These are phyloP conservation scores for Cyanistes caeruleus DNA, from an alignment of 2,113 vertebrate species.

Conservation along the genomic window DNA sequence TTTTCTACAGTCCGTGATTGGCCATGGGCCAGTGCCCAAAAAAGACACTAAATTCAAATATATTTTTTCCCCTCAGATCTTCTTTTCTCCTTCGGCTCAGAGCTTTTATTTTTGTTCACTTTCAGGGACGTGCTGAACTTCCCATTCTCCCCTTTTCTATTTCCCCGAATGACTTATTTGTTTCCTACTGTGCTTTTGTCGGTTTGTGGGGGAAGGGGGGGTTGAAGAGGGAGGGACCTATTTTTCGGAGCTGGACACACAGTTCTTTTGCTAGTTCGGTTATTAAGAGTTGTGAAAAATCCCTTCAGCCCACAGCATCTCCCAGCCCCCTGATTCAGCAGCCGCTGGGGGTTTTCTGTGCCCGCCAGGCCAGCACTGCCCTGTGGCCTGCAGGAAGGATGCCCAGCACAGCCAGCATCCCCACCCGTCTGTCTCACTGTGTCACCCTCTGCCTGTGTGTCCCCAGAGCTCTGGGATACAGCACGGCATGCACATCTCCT, in stretches of 20 bases:
- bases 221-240: not conserved
- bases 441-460: rapidly evolving
- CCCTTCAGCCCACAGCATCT: not conserved
- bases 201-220: not conserved
- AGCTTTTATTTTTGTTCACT: not conserved
- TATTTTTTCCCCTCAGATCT: not conserved
- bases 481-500: not conserved
- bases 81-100: not conserved
- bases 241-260: not conserved
- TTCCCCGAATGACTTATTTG: not conserved
- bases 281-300: not conserved
- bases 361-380: not conserved
- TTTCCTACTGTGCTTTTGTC: not conserved
- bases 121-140: not conserved
- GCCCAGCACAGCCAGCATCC: not conserved
- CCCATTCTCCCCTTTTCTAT: not conserved
- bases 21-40: not conserved
- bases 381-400: rapidly evolving
- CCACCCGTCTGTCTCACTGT: no score
- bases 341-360: rapidly evolving
- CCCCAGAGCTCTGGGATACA: rapidly evolving
- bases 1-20: not conserved
- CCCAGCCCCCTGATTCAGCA: rapidly evolving
- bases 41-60: not conserved
- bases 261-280: rapidly evolving